Conservation (phyloP, 2,113 vertebrate species). For the Geococcyx californianus region DNA sequence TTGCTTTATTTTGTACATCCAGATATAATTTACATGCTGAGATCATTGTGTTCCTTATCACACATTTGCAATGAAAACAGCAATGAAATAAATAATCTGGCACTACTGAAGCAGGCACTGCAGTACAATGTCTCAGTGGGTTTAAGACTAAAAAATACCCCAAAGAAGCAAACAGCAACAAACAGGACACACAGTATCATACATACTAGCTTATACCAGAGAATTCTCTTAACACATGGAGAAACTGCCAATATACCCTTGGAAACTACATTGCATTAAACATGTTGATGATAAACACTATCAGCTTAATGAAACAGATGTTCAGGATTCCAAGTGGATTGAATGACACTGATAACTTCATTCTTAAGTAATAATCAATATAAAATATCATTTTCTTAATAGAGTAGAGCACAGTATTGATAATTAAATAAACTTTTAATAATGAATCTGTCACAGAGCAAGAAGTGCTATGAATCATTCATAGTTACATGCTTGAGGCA, state of each 20-base stretch:
- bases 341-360: constrained; percentile 69
- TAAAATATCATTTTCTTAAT: constrained; percentile 75
- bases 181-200: neutral
- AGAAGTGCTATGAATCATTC: constrained; percentile 72
- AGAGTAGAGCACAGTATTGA: constrained; percentile 62
- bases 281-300: constrained; percentile 37
- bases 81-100: constrained; percentile 47
- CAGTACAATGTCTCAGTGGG: neutral
- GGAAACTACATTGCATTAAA: constrained; percentile 50
- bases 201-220: neutral
- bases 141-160: neutral
- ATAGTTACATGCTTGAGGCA: constrained; percentile 59
- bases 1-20: constrained; percentile 33
- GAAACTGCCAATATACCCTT: neutral
- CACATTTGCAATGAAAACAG: constrained; percentile 50
- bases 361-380: constrained; percentile 68
- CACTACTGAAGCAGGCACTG: neutral
- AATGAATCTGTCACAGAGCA: constrained; percentile 68
- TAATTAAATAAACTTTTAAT: constrained; percentile 79
- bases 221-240: neutral
- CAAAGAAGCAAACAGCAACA: neutral
- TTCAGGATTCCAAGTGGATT: constrained; percentile 48
- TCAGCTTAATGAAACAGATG: constrained; percentile 63
- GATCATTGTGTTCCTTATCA: constrained; percentile 52
- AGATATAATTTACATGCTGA: constrained; percentile 63